Percentiles rank a stretch among this genome's conserved stretches.
phyloP scores from a whole-genome alignment of 2,113 vertebrate genomes.

The Melanocharis versteri region DNA sequence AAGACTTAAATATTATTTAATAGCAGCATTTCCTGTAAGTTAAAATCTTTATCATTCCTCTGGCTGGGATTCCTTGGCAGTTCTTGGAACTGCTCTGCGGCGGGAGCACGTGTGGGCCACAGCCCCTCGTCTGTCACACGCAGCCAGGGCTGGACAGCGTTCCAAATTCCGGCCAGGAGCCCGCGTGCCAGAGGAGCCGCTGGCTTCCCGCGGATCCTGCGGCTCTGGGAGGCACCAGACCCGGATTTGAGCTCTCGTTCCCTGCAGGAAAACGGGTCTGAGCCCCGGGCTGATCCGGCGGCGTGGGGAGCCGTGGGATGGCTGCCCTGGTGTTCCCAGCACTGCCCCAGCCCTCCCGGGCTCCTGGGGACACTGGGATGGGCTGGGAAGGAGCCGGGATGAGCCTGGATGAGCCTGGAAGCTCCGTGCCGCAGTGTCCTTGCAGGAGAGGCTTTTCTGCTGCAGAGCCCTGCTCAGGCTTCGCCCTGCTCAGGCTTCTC shows the following conservation, averaged over 20 bases:
- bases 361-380: neutral
- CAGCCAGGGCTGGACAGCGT: neutral
- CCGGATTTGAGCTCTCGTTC: neutral
- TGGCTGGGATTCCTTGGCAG: conserved; percentile 16
- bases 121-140: neutral
- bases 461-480: neutral
- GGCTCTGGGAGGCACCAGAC: neutral
- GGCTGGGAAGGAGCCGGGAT: neutral
- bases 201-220: neutral
- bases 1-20: conserved; percentile 67
- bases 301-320: neutral
- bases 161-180: neutral
- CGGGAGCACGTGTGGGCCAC: neutral
- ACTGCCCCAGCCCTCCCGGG: neutral
- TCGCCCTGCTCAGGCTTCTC: neutral
- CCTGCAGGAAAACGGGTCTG: neutral
- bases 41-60: conserved; percentile 29
- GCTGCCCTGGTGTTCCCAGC: neutral
- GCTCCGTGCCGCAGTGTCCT: neutral
- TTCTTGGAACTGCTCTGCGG: neutral
- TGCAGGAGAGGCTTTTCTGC: neutral
- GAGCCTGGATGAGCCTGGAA: neutral
- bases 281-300: neutral
- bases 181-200: neutral
- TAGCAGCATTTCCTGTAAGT: conserved; percentile 57